phyloP scores from a whole-genome alignment of 2,888 invertebrate genomes.

The Cantharis nigra region DNA sequence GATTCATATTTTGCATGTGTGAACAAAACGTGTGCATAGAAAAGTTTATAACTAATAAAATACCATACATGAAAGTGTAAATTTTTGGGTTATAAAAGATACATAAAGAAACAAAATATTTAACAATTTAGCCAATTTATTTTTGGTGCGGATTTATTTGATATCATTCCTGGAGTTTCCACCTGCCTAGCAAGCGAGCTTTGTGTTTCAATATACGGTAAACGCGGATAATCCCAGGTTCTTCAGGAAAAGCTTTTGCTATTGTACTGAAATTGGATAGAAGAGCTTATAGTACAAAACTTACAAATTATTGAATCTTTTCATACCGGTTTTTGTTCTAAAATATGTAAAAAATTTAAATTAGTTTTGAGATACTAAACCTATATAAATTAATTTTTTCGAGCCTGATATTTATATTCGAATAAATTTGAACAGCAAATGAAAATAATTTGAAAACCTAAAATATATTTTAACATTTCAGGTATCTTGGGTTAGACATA shows the following conservation, averaged over 20 bases:
- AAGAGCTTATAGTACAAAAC: constrained; percentile 24
- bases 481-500: constrained; percentile 80
- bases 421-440: background rate
- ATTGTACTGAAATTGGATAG: constrained; percentile 26
- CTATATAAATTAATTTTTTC: background rate
- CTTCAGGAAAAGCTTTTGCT: constrained; percentile 22
- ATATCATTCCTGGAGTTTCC: constrained; percentile 31
- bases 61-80: background rate
- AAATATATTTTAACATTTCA: constrained; percentile 47
- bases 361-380: background rate
- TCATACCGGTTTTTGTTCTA: background rate
- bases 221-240: constrained; percentile 28
- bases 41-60: background rate
- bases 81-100: background rate
- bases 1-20: no score
- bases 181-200: constrained; percentile 30
- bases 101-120: background rate
- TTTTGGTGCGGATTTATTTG: constrained; percentile 26
- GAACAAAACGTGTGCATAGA: background rate
- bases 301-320: constrained; percentile 24
- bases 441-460: background rate
- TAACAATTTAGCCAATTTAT: constrained; percentile 12
- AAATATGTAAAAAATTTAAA: background rate
- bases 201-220: constrained; percentile 30
- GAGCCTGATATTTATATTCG: background rate